Evolutionary conservation across 2,888 invertebrate species (phyloP), one percentile per base, ranked within the genome.

Genomic region (Harmothoe impar): DNA sequence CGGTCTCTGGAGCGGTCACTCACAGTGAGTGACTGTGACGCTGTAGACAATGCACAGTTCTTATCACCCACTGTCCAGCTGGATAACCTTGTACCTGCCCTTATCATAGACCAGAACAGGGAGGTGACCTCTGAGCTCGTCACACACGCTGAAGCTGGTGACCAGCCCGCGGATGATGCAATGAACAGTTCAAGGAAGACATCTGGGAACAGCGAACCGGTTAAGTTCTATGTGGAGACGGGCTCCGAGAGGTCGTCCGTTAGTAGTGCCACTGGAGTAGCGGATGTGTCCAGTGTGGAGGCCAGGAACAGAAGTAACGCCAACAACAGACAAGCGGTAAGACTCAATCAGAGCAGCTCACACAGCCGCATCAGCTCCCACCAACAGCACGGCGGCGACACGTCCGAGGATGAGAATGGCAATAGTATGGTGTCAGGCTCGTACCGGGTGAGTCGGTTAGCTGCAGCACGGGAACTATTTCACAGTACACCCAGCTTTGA

Each of bases 381-480:
- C 0, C 72, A 72, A 0, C 72, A 1, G 17, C 72, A n/a, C 17
- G 12, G 17, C 12, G 15, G 29, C 3, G 72, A 72, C 72, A 31
- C 31, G 5, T 86, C 86, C 1, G 86, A 86, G 56, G 86, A 86
- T 29, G 86, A 86, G 54, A 86, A 86, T 25, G 86, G 86, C 25
- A 86, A 86, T 29, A 86, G 54, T 29, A 29, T 52, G 56, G 33
- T 43, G 0, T 35, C 81, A 7, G 77, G 77, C 29, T 62, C 62
- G 15, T 62, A 62, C 62, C 62, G n/a, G n/a, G 12, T 3, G 20
- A 29, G 29, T 29, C 72, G 25, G 51, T 31, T 31, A 20, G 62
- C 84, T 0, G 85, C 84, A 23, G 85, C 84, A 23, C 85, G 90
- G 68, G 68, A 62, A 29, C 85, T 90, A 7, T 90, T 85, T 23